These are phyloP conservation scores for Hymenopus coronatus DNA, from an alignment of 2,888 invertebrate species.

Conservation along the genomic window DNA sequence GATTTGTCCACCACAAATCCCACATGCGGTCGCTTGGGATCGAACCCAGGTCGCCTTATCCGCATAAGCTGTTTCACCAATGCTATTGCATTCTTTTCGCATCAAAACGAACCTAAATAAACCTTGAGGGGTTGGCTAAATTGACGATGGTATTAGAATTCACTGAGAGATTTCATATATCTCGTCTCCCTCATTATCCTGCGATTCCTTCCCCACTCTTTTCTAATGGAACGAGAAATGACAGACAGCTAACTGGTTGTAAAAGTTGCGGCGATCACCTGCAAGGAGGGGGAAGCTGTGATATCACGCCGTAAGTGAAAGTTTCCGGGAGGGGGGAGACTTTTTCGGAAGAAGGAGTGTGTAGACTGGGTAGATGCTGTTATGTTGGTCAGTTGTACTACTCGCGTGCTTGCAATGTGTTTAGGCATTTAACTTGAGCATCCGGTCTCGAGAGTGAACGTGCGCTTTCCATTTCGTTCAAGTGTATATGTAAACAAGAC, in stretches of 20 bases:
- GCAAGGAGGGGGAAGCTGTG: background rate
- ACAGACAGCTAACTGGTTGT: background rate
- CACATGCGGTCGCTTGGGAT: too few relatives aligned
- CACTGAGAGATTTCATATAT: background rate
- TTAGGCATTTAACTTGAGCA: background rate
- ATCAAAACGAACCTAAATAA: too few relatives aligned
- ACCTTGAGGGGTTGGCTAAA: too few relatives aligned
- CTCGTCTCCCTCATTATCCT: background rate
- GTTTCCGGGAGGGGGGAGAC: conserved; percentile 6
- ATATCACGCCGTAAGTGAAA: background rate
- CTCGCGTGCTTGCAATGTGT: background rate
- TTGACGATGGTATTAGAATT: background rate
- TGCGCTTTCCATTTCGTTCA: background rate
- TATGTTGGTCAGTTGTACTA: background rate
- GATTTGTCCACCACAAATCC: too few relatives aligned
- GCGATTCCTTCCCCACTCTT: background rate
- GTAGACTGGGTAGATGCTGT: background rate
- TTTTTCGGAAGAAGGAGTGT: background rate
- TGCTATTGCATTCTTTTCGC: too few relatives aligned
- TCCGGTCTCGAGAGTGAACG: background rate
- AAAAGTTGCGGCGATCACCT: background rate
- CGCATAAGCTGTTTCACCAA: too few relatives aligned
- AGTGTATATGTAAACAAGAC: background rate
- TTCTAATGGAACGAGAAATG: background rate
- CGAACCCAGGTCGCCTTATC: too few relatives aligned